These are phyloP conservation scores for Coccyzus lansbergi DNA, from an alignment of 2,797 vertebrate species.

Conservation along the genomic window DNA sequence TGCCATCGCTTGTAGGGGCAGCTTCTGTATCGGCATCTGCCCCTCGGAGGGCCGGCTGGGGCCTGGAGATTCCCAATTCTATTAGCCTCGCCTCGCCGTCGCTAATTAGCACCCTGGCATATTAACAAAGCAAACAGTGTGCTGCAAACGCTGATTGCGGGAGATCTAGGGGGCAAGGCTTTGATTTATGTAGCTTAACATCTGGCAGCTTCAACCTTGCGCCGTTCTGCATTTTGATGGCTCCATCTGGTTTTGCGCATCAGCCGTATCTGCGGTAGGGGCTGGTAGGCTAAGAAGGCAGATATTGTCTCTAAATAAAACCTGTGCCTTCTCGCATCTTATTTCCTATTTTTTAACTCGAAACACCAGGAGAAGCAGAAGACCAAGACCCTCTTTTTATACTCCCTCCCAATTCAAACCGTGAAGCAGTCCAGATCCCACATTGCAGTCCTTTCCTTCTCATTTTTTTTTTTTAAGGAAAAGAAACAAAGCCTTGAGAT, in stretches of 20 bases:
- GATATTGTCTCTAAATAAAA: constrained; percentile 49
- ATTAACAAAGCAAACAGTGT: background rate
- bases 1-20: background rate
- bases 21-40: too few relatives aligned
- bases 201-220: constrained; percentile 49
- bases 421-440: too few relatives aligned
- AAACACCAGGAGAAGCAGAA: too few relatives aligned
- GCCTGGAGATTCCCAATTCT: background rate
- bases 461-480: too few relatives aligned
- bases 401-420: too few relatives aligned
- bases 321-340: constrained; percentile 12
- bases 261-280: constrained; percentile 54
- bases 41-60: background rate
- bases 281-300: constrained; percentile 12
- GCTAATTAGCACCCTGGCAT: constrained; percentile 17
- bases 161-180: constrained; percentile 43
- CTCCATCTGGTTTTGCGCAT: constrained; percentile 46
- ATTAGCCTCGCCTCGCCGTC: background rate
- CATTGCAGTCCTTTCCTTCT: too few relatives aligned
- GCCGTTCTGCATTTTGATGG: constrained; percentile 50
- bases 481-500: too few relatives aligned
- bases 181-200: constrained; percentile 56
- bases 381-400: too few relatives aligned
- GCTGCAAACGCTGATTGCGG: constrained; percentile 41
- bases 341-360: constrained; percentile 40